phyloP scores from a whole-genome alignment of 2,113 vertebrate genomes.

The Nipponia nippon region DNA sequence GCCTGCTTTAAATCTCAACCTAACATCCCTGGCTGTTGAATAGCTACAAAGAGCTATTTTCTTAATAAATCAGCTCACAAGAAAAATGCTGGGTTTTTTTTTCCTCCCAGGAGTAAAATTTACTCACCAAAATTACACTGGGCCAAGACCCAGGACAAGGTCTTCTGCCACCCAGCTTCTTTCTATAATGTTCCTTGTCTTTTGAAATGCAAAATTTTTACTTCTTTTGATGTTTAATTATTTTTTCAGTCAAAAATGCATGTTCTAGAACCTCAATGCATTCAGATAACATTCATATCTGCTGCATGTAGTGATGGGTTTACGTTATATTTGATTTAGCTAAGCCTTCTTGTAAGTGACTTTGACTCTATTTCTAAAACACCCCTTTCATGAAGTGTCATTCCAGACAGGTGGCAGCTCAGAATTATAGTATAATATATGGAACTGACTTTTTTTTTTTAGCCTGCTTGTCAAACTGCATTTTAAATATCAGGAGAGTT shows the following conservation, averaged over 20 bases:
- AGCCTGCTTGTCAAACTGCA: not conserved
- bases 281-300: not conserved
- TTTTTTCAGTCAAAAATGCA: not conserved
- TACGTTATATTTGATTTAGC: not conserved
- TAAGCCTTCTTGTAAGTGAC: not conserved
- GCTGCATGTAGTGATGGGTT: not conserved
- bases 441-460: not conserved
- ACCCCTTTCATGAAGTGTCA: not conserved
- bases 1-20: constrained; percentile 19
- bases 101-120: constrained; percentile 1
- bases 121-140: not conserved
- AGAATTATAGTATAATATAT: not conserved
- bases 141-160: not conserved
- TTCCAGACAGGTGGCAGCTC: not conserved
- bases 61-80: constrained; percentile 30
- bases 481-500: not conserved
- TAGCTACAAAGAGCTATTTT: not conserved
- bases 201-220: not conserved
- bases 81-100: not conserved
- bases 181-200: not conserved
- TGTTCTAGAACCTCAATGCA: not conserved
- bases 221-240: not conserved
- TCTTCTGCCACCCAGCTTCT: not conserved
- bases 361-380: not conserved
- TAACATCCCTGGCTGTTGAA: not conserved